Conservation (phyloP, 2,888 invertebrate species). For the Catocala nupta region DNA sequence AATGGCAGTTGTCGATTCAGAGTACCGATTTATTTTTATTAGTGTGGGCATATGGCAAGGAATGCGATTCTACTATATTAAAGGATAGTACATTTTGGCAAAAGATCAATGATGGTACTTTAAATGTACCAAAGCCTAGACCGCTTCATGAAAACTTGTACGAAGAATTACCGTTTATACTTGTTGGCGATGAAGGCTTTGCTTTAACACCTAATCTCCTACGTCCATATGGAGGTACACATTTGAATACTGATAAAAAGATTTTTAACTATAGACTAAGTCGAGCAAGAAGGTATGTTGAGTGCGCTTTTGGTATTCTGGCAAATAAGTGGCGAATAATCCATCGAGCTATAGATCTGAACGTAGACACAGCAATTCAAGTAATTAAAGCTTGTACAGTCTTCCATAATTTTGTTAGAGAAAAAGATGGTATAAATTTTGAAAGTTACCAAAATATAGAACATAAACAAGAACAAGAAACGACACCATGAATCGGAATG, state of each 20-base stretch:
- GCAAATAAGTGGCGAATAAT: too few relatives aligned
- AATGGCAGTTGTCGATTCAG: conserved; percentile 13
- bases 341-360: too few relatives aligned
- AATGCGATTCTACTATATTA: conserved; percentile 6
- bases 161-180: conserved; percentile 29
- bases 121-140: conserved; percentile 33
- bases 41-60: conserved; percentile 16
- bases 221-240: background rate
- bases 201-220: conserved; percentile 42
- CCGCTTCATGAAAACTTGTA: conserved; percentile 30
- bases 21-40: conserved; percentile 11
- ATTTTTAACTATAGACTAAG: too few relatives aligned
- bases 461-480: too few relatives aligned
- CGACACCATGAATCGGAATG: too few relatives aligned
- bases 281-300: too few relatives aligned
- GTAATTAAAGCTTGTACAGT: too few relatives aligned
- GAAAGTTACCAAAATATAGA: too few relatives aligned
- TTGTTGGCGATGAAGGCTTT: conserved; percentile 38
- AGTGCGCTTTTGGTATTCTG: conserved; percentile 11
- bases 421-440: too few relatives aligned
- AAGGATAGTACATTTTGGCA: conserved; percentile 24
- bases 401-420: too few relatives aligned
- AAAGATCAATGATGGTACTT: conserved; percentile 37
- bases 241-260: background rate
- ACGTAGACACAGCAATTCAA: too few relatives aligned